These are phyloP conservation scores for Heliconius eleuchia DNA, from an alignment of 1,140 invertebrate genomes.

Conservation along the genomic window DNA sequence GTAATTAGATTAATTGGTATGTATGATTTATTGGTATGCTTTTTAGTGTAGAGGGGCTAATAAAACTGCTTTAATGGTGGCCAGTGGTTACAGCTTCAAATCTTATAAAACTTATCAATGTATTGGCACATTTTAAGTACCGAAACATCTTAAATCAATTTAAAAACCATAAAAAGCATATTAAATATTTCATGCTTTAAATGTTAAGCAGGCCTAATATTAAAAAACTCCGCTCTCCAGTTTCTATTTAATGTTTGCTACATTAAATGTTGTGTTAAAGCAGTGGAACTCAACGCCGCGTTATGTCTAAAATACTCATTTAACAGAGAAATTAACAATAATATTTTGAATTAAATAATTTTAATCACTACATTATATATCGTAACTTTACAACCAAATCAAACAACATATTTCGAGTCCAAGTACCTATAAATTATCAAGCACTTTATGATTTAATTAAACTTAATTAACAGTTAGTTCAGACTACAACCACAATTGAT, in stretches of 20 bases:
- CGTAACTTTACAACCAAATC: background rate
- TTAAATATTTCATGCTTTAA: too few relatives aligned
- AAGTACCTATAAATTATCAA: conserved; percentile 4
- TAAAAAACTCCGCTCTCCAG: too few relatives aligned
- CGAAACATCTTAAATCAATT: too few relatives aligned
- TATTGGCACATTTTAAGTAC: too few relatives aligned
- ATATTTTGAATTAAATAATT: background rate
- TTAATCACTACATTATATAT: background rate
- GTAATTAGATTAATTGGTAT: background rate
- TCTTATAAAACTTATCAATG: too few relatives aligned
- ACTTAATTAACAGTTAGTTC: conserved; percentile 8
- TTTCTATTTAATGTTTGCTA: too few relatives aligned
- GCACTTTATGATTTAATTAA: background rate
- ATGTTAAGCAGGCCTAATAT: too few relatives aligned
- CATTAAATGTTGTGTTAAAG: too few relatives aligned
- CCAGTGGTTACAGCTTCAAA: too few relatives aligned
- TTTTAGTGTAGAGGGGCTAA: too few relatives aligned
- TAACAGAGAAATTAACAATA: background rate
- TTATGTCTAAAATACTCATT: background rate
- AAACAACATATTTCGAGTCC: background rate
- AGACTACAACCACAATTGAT: background rate
- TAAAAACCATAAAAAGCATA: too few relatives aligned
- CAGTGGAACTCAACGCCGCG: background rate
- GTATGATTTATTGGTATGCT: background rate
- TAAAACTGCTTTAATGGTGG: too few relatives aligned